Conservation (phyloP, 2,797 vertebrate species). For the Myotis planiceps region DNA sequence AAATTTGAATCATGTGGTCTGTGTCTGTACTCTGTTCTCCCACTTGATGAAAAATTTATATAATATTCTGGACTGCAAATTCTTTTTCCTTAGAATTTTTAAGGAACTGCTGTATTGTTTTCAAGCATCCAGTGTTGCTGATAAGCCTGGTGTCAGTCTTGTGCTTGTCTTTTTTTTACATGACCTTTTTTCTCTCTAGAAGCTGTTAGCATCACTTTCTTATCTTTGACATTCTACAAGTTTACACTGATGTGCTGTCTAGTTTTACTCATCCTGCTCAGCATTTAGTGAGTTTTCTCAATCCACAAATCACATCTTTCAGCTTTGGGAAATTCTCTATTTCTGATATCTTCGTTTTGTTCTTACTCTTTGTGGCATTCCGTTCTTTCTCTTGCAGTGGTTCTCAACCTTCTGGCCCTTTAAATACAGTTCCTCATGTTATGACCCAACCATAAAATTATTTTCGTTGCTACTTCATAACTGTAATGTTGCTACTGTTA, state of each 20-base stretch:
- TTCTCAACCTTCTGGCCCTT: too few species aligned
- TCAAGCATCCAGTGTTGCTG: background rate
- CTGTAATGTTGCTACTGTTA: too few species aligned
- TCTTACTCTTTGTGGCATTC: background rate
- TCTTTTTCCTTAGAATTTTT: background rate
- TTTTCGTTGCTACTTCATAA: too few species aligned
- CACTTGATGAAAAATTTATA: conserved; percentile 2
- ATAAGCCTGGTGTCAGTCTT: background rate
- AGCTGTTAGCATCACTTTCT: background rate
- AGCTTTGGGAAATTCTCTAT: background rate
- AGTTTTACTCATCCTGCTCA: background rate
- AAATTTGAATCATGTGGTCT: conserved; percentile 2
- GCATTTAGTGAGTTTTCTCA: background rate
- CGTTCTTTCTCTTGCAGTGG: background rate
- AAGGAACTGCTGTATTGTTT: background rate
- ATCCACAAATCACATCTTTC: background rate
- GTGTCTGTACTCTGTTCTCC: background rate
- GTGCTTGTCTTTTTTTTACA: background rate
- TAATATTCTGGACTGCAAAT: background rate
- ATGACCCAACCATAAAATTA: too few species aligned
- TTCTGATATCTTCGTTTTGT: background rate
- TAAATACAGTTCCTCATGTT: too few species aligned
- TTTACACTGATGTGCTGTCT: background rate
- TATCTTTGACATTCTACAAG: background rate
- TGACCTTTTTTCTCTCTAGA: background rate